Base-by-base conservation (phyloP, 2,113 vertebrate species). In the Benitochromis conjunctus region DNA sequence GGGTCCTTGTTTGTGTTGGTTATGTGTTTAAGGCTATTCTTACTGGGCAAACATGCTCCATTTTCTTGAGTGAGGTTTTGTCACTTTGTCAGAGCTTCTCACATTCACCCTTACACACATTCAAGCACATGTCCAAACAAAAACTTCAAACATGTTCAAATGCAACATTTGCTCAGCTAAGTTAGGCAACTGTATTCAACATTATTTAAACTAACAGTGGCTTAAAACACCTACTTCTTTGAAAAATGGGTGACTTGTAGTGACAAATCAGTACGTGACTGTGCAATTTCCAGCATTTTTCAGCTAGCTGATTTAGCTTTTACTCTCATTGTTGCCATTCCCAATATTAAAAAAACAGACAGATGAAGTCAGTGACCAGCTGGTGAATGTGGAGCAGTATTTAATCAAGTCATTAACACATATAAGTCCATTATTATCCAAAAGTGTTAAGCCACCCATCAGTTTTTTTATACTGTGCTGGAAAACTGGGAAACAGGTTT, bases 21-120 rank as follows among this genome's bases (percentile, higher is more conserved):
- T 88, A 84, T 92, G 86, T 92, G 82, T 88, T 82, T 91, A 54
- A 87, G 84, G 80, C 74, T 91, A n/a, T 84, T 89, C 87, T 93
- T 91, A 87, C 92, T 91, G 66, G 66, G 82, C 87, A 91, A 95
- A 94, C 92, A 92, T 64, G 57, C 79, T 90, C 74, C 19, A 8
- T 88, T 92, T 91, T 90, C 84, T 64, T 84, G 58, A 93, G 43
- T 69, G 86, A 87, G 78, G 78, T 86, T 88, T 91, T 91, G 90
- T 86, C 84, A 91, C 81, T 85, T 88, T 90, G 90, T 85, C 80
- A 41, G 62, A 81, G 84, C 85, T 91, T 41, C 87, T 79, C 86
- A 90, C 69, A 66, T 80, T 79, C 62, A 77, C 79, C 76, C 48
- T 79, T 62, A 77, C 79, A 71, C 53, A 66, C 79, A 54, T 74